Conservation (phyloP, 2,888 invertebrate species). For the Steromphala cineraria region DNA sequence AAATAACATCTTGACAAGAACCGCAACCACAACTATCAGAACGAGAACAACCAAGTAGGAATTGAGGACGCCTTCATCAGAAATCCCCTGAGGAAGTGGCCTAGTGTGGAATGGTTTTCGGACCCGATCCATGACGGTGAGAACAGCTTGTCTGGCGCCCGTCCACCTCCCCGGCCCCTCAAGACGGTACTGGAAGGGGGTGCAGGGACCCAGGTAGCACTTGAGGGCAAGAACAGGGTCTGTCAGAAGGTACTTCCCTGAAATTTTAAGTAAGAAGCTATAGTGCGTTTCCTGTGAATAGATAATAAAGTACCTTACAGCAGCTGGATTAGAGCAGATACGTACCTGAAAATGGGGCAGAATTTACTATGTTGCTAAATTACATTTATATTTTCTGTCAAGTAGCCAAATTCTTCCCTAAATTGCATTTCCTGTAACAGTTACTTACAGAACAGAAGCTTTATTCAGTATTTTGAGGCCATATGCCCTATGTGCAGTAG, state of each 20-base stretch:
- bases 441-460: too few species aligned
- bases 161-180: slow-evolving; percentile 73
- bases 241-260: slow-evolving; percentile 16
- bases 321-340: too few species aligned
- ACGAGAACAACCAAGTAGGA: not conserved
- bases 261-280: too few species aligned
- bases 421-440: too few species aligned
- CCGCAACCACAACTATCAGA: not conserved
- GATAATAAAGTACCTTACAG: too few species aligned
- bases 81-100: not conserved
- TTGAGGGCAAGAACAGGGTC: slow-evolving; percentile 50
- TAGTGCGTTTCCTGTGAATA: too few species aligned
- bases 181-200: slow-evolving; percentile 70
- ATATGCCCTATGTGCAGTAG: too few species aligned
- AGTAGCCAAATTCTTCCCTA: too few species aligned
- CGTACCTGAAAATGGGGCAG: too few species aligned
- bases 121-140: slow-evolving; percentile 47
- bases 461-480: too few species aligned
- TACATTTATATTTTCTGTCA: too few species aligned
- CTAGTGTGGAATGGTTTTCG: slow-evolving; percentile 18
- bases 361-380: too few species aligned
- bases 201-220: slow-evolving; percentile 56
- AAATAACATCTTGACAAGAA: not conserved
- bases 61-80: not conserved
- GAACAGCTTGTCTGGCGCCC: slow-evolving; percentile 73